Conservation (phyloP, 2,113 vertebrate genomes). For the Octodon degus region DNA sequence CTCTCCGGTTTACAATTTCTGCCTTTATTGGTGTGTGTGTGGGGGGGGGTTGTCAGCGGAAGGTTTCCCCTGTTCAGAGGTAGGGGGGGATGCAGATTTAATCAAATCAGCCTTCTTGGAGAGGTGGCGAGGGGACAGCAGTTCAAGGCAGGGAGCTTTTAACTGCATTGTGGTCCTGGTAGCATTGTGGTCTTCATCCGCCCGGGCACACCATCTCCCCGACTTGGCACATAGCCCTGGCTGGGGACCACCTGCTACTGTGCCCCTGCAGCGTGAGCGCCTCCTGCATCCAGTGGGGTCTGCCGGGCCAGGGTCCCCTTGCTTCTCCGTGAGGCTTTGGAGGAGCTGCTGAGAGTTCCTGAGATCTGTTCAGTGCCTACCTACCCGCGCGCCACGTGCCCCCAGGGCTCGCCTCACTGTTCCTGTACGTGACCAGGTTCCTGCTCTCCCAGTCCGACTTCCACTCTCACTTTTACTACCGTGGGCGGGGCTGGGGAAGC, state of each 20-base stretch:
- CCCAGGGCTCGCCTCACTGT: background rate
- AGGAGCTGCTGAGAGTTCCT: background rate
- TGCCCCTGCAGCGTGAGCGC: background rate
- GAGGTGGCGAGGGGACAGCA: background rate
- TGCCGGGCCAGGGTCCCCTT: background rate
- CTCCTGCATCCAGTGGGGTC: background rate
- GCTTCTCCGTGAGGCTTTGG: background rate
- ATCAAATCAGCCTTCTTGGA: background rate
- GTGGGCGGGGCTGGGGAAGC: background rate
- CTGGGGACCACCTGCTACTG: background rate
- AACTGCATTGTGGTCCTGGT: too few species aligned
- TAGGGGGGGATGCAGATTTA: background rate
- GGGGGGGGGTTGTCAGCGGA: background rate
- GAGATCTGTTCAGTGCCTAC: background rate
- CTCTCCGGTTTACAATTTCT: background rate
- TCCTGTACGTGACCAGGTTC: background rate
- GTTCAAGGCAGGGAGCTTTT: background rate
- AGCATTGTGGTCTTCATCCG: background rate
- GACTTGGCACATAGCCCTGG: too few species aligned
- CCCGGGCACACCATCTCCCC: background rate
- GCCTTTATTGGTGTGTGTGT: background rate
- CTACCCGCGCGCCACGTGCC: background rate
- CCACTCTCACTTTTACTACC: background rate
- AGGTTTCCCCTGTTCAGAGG: background rate
- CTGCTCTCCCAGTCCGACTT: background rate